phyloP scores from a whole-genome alignment of 2,113 vertebrate species.

The Pseudorectes ferrugineus region DNA sequence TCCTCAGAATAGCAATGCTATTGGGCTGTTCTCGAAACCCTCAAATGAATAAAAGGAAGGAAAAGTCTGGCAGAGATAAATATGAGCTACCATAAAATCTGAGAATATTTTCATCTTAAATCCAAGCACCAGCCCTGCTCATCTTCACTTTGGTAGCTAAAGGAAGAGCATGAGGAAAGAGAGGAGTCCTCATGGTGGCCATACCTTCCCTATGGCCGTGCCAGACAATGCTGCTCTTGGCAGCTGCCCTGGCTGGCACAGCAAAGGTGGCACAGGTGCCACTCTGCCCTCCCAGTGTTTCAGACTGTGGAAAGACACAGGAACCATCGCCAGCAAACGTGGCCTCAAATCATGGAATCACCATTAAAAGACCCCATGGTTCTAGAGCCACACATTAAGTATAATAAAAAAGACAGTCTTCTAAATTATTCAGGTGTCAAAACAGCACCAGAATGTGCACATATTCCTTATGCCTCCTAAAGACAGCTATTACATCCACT shows the following conservation, averaged over 20 bases:
- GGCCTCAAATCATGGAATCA: neutral
- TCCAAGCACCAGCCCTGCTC: neutral
- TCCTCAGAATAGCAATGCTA: neutral
- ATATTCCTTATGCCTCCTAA: neutral
- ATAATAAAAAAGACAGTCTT: neutral
- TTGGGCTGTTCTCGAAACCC: neutral
- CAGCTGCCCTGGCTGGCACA: neutral
- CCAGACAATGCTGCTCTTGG: neutral
- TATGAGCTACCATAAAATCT: neutral
- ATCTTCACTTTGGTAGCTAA: neutral
- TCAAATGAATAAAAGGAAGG: neutral
- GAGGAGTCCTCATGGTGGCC: neutral
- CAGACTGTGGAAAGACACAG: neutral
- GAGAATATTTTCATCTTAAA: neutral
- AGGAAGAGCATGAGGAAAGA: neutral
- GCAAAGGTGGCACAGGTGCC: rapidly evolving
- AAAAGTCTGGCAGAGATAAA: neutral
- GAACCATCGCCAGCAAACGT: neutral
- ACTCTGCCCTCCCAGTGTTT: neutral
- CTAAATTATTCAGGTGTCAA: neutral
- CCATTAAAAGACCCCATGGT: neutral
- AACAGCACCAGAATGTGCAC: neutral
- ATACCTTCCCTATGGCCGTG: neutral
- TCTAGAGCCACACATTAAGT: neutral
- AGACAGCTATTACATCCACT: neutral